Percentiles rank a stretch among this genome's conserved stretches.
Evolutionary conservation across 2,888 invertebrate species (phyloP).

Genomic region (Nasonia oneida): DNA sequence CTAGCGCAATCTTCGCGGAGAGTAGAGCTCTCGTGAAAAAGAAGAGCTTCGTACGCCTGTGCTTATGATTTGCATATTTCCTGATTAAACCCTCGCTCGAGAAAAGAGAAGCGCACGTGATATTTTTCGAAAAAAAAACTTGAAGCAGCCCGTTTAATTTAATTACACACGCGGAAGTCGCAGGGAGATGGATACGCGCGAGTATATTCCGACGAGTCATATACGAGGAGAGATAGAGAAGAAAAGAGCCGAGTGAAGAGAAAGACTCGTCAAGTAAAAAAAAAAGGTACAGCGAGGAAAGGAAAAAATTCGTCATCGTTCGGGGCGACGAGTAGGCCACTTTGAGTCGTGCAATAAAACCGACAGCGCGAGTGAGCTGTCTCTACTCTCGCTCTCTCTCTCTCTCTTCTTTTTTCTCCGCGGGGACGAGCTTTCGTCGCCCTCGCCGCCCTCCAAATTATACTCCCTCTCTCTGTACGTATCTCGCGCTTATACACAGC

Average conservation of each 20-base stretch:
- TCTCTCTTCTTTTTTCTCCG: conserved; percentile 17
- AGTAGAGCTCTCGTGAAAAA: neutral
- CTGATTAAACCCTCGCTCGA: conserved; percentile 19
- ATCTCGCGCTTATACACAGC: neutral
- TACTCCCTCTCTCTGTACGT: neutral
- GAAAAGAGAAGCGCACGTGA: neutral
- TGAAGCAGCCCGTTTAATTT: conserved; percentile 11
- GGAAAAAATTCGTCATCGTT: conserved; percentile 10
- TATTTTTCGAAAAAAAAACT: neutral
- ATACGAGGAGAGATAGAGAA: neutral
- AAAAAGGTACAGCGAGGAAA: neutral
- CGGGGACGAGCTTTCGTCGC: conserved; percentile 40
- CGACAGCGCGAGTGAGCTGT: neutral
- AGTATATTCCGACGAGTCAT: neutral
- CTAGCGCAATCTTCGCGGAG: neutral
- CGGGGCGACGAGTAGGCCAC: conserved; percentile 47
- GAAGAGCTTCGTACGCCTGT: neutral
- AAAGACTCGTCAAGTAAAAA: conserved; percentile 15
- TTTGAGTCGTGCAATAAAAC: conserved; percentile 48
- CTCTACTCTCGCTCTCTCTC: neutral
- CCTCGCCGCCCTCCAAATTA: conserved; percentile 38
- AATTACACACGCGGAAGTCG: conserved; percentile 49
- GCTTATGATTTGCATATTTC: conserved; percentile 44
- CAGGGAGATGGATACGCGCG: neutral
- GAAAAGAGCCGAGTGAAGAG: neutral